phyloP scores from a whole-genome alignment of 2,113 vertebrate species.

The Hippocampus abdominalis region DNA sequence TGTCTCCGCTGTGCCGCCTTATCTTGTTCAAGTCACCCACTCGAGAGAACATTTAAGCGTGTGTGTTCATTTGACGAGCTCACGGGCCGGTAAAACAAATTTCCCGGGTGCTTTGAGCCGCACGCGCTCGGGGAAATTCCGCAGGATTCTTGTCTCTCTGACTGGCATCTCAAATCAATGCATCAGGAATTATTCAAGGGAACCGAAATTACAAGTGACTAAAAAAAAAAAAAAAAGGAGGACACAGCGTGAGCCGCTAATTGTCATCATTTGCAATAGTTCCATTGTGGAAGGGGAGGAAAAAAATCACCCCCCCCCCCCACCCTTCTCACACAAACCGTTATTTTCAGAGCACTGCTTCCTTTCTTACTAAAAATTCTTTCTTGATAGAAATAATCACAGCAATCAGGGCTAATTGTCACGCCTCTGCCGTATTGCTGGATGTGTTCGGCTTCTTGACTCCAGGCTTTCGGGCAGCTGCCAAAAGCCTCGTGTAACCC shows the following conservation, averaged over 20 bases:
- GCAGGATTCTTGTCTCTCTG: neutral
- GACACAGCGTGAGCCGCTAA: neutral
- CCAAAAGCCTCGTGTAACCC: neutral
- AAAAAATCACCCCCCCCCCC: neutral
- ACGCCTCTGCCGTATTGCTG: neutral
- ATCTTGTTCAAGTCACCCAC: neutral
- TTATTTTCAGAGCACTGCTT: neutral
- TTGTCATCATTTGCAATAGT: conserved; percentile 1
- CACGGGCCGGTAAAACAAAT: neutral
- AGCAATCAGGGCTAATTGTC: conserved; percentile 4
- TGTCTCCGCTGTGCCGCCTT: neutral
- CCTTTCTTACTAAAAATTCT: neutral
- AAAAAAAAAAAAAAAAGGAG: neutral
- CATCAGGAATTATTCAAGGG: neutral
- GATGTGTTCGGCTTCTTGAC: neutral
- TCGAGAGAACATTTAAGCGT: neutral
- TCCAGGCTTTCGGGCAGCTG: neutral
- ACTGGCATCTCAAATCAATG: neutral
- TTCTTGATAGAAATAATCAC: neutral
- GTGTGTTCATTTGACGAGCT: neutral
- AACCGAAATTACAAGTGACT: neutral
- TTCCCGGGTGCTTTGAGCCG: neutral
- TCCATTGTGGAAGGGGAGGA: neutral
- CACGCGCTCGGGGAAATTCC: neutral
- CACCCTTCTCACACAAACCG: neutral